Evolutionary conservation across 2,113 vertebrate species (phyloP).

Genomic region (Taxidea taxus): DNA sequence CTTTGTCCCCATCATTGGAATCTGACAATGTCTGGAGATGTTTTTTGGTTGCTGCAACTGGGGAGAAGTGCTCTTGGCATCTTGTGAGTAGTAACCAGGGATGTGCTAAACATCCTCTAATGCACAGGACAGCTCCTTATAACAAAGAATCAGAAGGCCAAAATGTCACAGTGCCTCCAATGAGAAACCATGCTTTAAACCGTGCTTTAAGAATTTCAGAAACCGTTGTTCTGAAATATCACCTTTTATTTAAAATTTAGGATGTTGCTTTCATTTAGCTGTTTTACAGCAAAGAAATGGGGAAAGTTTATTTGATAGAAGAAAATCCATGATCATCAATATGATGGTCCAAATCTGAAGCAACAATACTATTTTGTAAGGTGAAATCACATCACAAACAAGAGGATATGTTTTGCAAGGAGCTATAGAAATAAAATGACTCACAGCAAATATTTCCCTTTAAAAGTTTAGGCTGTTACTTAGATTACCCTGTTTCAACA

Average conservation of each 20-base stretch:
- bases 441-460: neutral
- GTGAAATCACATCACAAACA: neutral
- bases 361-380: neutral
- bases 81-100: neutral
- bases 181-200: neutral
- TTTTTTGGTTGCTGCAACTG: neutral
- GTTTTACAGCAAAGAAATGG: neutral
- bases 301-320: neutral
- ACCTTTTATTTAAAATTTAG: constrained; percentile 6
- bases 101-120: neutral
- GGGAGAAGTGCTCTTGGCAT: neutral
- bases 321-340: neutral
- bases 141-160: neutral
- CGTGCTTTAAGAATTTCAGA: too few species aligned
- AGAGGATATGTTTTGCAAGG: neutral
- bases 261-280: neutral
- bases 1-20: neutral
- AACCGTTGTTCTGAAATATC: neutral
- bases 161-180: neutral
- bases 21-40: neutral
- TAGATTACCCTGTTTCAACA: neutral
- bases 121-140: neutral
- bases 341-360: neutral
- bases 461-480: neutral
- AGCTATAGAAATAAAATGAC: neutral